These are phyloP conservation scores for Plumapathes pennacea DNA, from an alignment of 92 coral and sea anemone genomes.

Conservation along the genomic window DNA sequence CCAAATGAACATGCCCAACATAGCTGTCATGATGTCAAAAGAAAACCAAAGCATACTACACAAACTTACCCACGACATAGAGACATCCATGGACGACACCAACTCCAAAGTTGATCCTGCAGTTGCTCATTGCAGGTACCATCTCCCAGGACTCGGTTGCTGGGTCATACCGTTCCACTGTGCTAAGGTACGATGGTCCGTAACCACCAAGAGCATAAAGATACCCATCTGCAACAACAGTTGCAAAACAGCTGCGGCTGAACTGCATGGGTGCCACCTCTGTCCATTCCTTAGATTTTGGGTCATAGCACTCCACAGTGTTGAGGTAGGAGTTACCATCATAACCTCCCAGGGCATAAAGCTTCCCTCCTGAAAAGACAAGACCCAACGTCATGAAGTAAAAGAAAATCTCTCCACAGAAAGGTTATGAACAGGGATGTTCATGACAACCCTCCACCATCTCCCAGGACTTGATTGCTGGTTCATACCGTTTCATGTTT, in stretches of 20 bases:
- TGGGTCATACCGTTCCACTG: slow-evolving; percentile 86
- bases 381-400: too few relatives aligned
- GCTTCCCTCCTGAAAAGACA: slow-evolving; percentile 61
- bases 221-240: slow-evolving; percentile 85
- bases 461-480: slow-evolving; percentile 74
- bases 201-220: slow-evolving; percentile 91
- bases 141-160: slow-evolving; percentile 79
- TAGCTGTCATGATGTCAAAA: neutral
- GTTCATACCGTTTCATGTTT: slow-evolving; percentile 84
- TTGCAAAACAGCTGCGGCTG: slow-evolving; percentile 92
- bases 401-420: too few relatives aligned
- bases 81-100: slow-evolving; percentile 76
- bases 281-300: slow-evolving; percentile 77
- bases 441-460: too few relatives aligned
- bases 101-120: slow-evolving; percentile 89
- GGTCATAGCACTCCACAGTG: slow-evolving; percentile 80
- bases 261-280: slow-evolving; percentile 79
- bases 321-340: slow-evolving; percentile 82
- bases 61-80: slow-evolving; percentile 85
- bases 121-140: slow-evolving; percentile 91
- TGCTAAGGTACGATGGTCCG: slow-evolving; percentile 83
- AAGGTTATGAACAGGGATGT: too few relatives aligned
- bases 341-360: slow-evolving; percentile 85
- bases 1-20: too few relatives aligned
- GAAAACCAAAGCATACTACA: too few relatives aligned